Evolutionary conservation across 2,888 invertebrate genomes (phyloP), one percentile per base, ranked within the genome.

Genomic region (Hydropsyche betteni): DNA sequence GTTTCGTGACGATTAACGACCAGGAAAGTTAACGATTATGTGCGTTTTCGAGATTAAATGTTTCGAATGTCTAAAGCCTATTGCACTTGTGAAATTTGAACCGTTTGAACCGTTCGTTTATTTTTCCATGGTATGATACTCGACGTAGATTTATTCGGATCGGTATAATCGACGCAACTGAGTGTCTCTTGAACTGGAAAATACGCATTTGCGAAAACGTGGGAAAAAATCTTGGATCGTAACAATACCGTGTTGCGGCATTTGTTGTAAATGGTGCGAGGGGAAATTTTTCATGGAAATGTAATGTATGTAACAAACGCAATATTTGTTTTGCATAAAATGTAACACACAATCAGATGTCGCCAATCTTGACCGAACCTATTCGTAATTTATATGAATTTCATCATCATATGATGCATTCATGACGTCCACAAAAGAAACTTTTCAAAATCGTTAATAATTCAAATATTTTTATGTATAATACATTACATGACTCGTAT

Each of bases 171-270:
- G 8, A 8, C 58, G 8, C 12, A 14, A n/a, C 14, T 16, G 53
- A 53, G 5, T 53, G 53, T 64, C 12, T 58, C 14, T 64, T 33
- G 64, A 64, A 36, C 69, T 14, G 12, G 38, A 50, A 69, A 69
- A 69, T 44, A 52, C 8, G 51, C 33, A 34, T 70, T 58, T 33
- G 70, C 70, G 70, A 70, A 70, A 70, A 70, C 70, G 70, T 70
- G 70, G 70, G 70, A 70, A 70, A n/a, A 70, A 24, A 12, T 16
- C 16, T 3, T 4, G 16, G 24, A 53, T 24, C 70, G 68, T 14
- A 12, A 69, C 69, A 69, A 69, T 69, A 14, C 44, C 36, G n/a
- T 44, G 69, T 50, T 16, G 69, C 69, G 16, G 69, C 6, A 50
- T 44, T 24, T 50, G 50, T 69, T 8, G 44, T 12, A 69, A 50